Percentiles rank a stretch among this genome's conserved stretches.
These are phyloP conservation scores for Argyrosomus regius DNA, from an alignment of 2,797 vertebrate species.

Conservation along the genomic window DNA sequence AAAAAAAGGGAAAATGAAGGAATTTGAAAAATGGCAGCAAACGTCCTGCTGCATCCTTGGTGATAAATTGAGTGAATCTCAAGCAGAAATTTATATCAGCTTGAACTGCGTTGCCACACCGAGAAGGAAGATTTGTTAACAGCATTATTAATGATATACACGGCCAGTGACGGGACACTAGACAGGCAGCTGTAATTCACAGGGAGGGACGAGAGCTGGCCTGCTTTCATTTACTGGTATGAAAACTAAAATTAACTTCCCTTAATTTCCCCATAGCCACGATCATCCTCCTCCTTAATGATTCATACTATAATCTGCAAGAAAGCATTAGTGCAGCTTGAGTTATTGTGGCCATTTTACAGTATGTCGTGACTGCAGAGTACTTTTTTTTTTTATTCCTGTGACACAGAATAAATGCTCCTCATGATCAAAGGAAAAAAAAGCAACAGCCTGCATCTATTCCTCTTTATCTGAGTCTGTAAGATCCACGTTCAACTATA, in stretches of 20 bases:
- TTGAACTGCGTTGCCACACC: conserved; percentile 5
- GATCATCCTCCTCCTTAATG: conserved; percentile 61
- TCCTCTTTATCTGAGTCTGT: conserved; percentile 25
- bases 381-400: conserved; percentile 27
- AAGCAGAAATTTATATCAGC: conserved; percentile 17
- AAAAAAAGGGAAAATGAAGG: conserved; percentile 10
- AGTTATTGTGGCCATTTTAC: conserved; percentile 48
- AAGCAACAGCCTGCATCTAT: conserved; percentile 34
- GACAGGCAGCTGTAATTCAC: conserved; percentile 46
- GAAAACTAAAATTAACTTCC: conserved; percentile 66
- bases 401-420: conserved; percentile 26
- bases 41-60: not conserved
- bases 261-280: conserved; percentile 64
- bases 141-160: conserved; percentile 34
- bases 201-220: conserved; percentile 40
- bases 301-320: conserved; percentile 69
- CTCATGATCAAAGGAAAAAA: conserved; percentile 38
- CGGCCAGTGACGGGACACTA: conserved; percentile 9
- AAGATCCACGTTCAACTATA: conserved; percentile 19
- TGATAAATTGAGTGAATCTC: conserved; percentile 18
- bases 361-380: conserved; percentile 22
- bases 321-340: conserved; percentile 56
- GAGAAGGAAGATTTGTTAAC: conserved; percentile 33
- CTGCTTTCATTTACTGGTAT: conserved; percentile 60
- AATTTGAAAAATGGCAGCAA: conserved; percentile 25